Evolutionary conservation across 64 coral and sea anemone genomes (phyloP).

Genomic region (Trachythela sp.): DNA sequence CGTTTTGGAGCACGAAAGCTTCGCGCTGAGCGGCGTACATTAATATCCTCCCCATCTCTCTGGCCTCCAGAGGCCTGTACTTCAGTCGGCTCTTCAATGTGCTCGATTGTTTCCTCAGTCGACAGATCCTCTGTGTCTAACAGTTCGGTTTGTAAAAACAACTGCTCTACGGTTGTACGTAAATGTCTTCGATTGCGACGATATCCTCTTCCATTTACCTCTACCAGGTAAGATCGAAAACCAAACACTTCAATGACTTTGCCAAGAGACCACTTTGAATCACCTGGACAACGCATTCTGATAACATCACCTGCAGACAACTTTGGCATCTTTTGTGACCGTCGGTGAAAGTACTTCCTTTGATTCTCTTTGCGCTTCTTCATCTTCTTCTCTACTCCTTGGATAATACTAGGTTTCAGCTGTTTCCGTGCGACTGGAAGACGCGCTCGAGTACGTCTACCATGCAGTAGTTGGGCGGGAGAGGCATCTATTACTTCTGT

Average conservation of each 20-base stretch:
- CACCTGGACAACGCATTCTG: constrained; percentile 13
- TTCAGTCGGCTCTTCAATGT: neutral
- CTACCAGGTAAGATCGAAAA: neutral
- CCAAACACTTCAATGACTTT: neutral
- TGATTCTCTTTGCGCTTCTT: neutral
- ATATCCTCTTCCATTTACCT: constrained; percentile 22
- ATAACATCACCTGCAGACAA: constrained; percentile 11
- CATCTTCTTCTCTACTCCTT: neutral
- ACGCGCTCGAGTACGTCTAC: constrained; percentile 27
- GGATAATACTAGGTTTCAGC: constrained; percentile 18
- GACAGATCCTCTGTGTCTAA: neutral
- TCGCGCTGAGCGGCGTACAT: neutral
- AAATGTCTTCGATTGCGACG: constrained; percentile 19
- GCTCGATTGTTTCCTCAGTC: neutral
- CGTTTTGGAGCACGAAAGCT: neutral
- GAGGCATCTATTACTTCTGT: constrained; percentile 39
- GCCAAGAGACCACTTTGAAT: constrained; percentile 13
- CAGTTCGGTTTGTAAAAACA: neutral
- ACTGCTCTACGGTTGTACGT: neutral
- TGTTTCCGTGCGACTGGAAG: constrained; percentile 20
- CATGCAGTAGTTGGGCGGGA: constrained; percentile 36
- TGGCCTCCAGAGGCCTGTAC: neutral
- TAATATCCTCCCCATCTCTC: neutral
- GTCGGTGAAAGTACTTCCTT: neutral
- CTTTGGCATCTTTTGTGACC: neutral